phyloP scores from a whole-genome alignment of 2,113 vertebrate species.

The Macaca nemestrina region DNA sequence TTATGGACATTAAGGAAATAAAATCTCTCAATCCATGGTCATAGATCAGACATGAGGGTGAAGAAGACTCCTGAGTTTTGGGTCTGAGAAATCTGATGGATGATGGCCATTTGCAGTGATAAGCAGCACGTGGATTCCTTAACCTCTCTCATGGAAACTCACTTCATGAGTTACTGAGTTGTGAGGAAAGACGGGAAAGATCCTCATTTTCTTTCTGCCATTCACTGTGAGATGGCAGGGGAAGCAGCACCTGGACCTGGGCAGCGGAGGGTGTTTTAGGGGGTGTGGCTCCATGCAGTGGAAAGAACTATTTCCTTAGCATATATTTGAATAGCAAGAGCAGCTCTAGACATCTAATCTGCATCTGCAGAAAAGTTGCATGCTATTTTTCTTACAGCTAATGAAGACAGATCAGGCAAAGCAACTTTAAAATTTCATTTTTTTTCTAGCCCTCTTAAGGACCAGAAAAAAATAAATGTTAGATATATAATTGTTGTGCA shows the following conservation, averaged over 20 bases:
- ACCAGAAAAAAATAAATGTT: conserved; percentile 73
- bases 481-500: conserved; percentile 84
- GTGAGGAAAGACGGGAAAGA: background rate
- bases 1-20: background rate
- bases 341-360: conserved; percentile 76
- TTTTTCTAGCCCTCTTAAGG: conserved; percentile 73
- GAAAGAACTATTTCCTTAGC: background rate
- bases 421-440: conserved; percentile 76
- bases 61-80: background rate
- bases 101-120: background rate
- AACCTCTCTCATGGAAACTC: background rate
- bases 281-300: background rate
- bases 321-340: background rate
- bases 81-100: background rate
- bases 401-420: conserved; percentile 79
- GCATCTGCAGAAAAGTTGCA: conserved; percentile 65
- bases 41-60: background rate
- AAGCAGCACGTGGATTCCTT: background rate
- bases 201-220: background rate
- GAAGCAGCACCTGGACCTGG: background rate
- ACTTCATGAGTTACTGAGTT: background rate
- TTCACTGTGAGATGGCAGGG: background rate
- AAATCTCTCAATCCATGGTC: background rate
- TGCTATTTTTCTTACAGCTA: conserved; percentile 75
- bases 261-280: background rate